Conservation (phyloP, 2,113 vertebrate species). For the Entosphenus tridentatus region DNA sequence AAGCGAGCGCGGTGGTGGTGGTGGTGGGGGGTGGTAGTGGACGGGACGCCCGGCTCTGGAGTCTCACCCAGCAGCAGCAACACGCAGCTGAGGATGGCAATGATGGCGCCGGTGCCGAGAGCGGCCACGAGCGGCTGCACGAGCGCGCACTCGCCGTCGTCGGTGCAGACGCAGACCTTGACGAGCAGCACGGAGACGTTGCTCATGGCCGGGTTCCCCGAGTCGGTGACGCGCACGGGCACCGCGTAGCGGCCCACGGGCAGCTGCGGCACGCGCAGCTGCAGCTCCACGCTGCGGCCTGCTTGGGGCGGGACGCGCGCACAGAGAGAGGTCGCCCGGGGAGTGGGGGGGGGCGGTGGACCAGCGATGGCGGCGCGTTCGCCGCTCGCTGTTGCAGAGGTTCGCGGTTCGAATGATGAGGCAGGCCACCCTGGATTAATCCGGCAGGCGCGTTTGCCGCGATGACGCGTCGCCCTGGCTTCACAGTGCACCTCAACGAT, state of each 20-base stretch:
- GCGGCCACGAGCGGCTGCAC: slow-evolving; percentile 53
- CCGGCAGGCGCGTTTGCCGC: slow-evolving; percentile 22
- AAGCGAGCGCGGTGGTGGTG: no score
- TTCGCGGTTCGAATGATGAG: slow-evolving; percentile 18
- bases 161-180: slow-evolving; percentile 79
- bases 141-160: slow-evolving; percentile 70
- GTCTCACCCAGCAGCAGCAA: slow-evolving; percentile 63
- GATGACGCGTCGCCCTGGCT: slow-evolving; percentile 14
- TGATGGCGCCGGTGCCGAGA: slow-evolving; percentile 70
- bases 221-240: slow-evolving; percentile 62
- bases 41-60: no score
- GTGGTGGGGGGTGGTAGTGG: no score
- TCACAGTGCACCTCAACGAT: no score
- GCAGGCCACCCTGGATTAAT: slow-evolving; percentile 21
- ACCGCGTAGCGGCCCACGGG: slow-evolving; percentile 74
- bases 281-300: slow-evolving; percentile 28
- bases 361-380: slow-evolving; percentile 1
- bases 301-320: not conserved
- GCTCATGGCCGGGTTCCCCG: slow-evolving; percentile 69
- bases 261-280: slow-evolving; percentile 52
- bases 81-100: slow-evolving; percentile 77
- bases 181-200: slow-evolving; percentile 71
- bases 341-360: not conserved
- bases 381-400: slow-evolving; percentile 20
- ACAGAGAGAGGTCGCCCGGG: slow-evolving; percentile 48